Percentiles rank a stretch among this genome's conserved stretches.
Conservation (phyloP, 1,140 invertebrate genomes). For the Drosophila quadrilineata region DNA sequence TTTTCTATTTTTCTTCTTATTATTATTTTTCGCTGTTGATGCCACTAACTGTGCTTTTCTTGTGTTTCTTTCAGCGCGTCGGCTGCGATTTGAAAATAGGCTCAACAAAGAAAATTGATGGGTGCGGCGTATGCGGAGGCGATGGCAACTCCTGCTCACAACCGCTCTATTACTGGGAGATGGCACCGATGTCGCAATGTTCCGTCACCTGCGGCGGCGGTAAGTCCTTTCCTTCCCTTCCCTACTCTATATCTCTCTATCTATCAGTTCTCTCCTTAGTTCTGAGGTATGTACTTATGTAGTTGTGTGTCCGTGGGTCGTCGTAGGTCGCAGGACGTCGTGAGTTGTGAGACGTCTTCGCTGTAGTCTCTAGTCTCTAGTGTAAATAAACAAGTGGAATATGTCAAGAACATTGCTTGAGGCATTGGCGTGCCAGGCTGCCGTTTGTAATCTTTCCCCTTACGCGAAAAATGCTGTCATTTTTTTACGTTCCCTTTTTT, state of each 20-base stretch:
- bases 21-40: background rate
- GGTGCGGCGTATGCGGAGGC: constrained; percentile 94
- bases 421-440: constrained; percentile 57
- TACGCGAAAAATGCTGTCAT: constrained; percentile 50
- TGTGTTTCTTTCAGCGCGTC: constrained; percentile 86
- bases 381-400: constrained; percentile 78
- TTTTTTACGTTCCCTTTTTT: constrained; percentile 43
- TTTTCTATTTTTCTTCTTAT: background rate
- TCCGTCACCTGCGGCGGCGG: constrained; percentile 96
- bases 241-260: constrained; percentile 34
- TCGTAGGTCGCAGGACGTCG: too few relatives aligned
- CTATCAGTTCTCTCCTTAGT: constrained; percentile 8
- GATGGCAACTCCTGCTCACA: constrained; percentile 91
- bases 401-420: constrained; percentile 70
- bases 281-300: constrained; percentile 17
- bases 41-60: constrained; percentile 2
- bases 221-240: constrained; percentile 82
- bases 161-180: constrained; percentile 91
- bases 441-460: constrained; percentile 59
- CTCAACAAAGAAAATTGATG: constrained; percentile 91
- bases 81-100: constrained; percentile 94
- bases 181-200: constrained; percentile 90
- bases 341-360: background rate
- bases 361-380: constrained; percentile 36
- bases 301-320: too few relatives aligned